A percentile compares a stretch with the other conserved stretches of the same genome.
phyloP scores from a whole-genome alignment of 2,113 vertebrate species.

The Tamias sibiricus region DNA sequence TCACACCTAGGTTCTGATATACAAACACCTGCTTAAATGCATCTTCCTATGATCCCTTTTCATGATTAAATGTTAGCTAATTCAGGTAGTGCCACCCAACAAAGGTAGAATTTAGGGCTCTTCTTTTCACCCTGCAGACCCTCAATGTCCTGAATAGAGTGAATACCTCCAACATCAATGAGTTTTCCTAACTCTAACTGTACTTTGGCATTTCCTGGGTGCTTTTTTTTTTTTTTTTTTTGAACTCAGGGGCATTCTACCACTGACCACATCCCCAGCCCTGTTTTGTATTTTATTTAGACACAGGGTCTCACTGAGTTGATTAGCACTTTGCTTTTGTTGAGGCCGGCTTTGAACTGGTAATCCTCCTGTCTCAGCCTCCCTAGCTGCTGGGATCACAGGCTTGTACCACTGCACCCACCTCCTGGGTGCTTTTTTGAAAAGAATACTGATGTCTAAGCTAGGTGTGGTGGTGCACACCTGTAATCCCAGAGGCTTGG shows the following conservation, averaged over 20 bases:
- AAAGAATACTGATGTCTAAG: neutral
- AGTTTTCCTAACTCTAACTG: neutral
- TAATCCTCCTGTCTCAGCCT: too few relatives aligned
- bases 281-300: too few relatives aligned
- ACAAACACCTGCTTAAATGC: neutral
- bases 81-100: neutral
- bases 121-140: neutral
- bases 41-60: neutral
- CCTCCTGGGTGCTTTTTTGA: neutral
- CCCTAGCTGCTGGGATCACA: too few relatives aligned
- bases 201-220: neutral
- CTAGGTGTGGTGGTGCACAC: too few relatives aligned
- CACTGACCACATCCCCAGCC: too few relatives aligned
- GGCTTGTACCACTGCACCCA: too few relatives aligned
- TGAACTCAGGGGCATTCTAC: too few relatives aligned
- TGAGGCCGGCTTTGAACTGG: too few relatives aligned
- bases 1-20: neutral
- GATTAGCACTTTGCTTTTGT: too few relatives aligned
- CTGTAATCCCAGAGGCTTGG: too few relatives aligned
- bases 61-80: neutral
- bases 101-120: neutral
- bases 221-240: too few relatives aligned
- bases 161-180: neutral
- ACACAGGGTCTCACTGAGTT: too few relatives aligned
- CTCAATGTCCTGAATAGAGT: neutral